Percentiles rank a stretch among this genome's conserved stretches.
Conservation (phyloP, 2,113 vertebrate species). For the Sphyrna mokarran region DNA sequence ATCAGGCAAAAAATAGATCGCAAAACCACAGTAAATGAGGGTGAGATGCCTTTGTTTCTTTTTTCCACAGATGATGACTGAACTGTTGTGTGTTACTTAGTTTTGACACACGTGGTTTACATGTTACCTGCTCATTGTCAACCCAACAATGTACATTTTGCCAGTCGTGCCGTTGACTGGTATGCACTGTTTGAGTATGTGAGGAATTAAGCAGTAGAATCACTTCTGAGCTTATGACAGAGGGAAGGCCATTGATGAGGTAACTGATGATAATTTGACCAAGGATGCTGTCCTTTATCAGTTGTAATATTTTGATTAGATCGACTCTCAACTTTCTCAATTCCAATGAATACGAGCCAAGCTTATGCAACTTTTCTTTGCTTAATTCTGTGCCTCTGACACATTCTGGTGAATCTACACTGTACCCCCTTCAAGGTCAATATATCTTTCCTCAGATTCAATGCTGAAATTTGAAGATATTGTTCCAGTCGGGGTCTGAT, state of each 20-base stretch:
- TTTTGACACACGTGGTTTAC: not conserved
- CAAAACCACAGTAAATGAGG: too few species aligned
- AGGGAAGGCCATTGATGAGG: not conserved
- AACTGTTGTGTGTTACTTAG: not conserved
- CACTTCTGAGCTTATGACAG: not conserved
- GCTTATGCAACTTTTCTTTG: not conserved
- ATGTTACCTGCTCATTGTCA: not conserved
- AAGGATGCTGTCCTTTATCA: not conserved
- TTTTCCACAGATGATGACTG: not conserved
- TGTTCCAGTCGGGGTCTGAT: not conserved
- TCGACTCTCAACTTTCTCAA: not conserved
- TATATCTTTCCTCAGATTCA: not conserved
- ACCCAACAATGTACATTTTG: not conserved
- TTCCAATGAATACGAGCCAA: not conserved
- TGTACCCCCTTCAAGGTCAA: not conserved
- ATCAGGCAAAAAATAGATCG: too few species aligned
- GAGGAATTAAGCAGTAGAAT: not conserved
- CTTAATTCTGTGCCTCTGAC: not conserved
- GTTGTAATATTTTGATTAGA: not conserved
- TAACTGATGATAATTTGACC: not conserved
- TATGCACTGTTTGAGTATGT: not conserved
- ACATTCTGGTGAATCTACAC: not conserved
- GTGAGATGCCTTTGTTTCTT: not conserved
- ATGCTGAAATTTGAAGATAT: not conserved
- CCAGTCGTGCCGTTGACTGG: not conserved